These are phyloP conservation scores for Squalus acanthias DNA, from an alignment of 2,797 vertebrate species.

Conservation along the genomic window DNA sequence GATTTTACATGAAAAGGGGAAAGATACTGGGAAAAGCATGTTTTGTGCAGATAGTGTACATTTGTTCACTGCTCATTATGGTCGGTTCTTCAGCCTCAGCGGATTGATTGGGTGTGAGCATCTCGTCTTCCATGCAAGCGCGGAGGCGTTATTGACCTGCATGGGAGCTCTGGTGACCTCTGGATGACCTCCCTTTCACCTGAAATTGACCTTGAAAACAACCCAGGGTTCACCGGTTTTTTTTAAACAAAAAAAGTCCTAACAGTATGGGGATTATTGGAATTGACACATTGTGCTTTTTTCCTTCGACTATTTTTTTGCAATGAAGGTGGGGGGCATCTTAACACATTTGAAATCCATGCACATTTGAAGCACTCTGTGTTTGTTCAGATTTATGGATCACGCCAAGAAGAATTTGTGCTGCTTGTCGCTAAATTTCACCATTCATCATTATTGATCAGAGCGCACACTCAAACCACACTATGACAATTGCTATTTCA, in stretches of 20 bases:
- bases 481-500: conserved; percentile 83
- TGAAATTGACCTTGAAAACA: conserved; percentile 96
- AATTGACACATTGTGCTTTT: conserved; percentile 70
- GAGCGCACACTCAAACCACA: conserved; percentile 73
- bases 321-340: conserved; percentile 54
- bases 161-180: conserved; percentile 80
- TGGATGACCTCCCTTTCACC: conserved; percentile 87
- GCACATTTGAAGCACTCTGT: conserved; percentile 71
- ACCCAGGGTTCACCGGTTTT: conserved; percentile 64
- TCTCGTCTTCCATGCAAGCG: conserved; percentile 72
- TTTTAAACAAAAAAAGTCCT: conserved; percentile 65
- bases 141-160: conserved; percentile 89
- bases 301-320: conserved; percentile 47
- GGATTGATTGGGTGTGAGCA: conserved; percentile 74
- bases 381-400: conserved; percentile 78
- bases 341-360: conserved; percentile 62
- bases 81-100: conserved; percentile 63
- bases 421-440: conserved; percentile 73
- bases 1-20: conserved; percentile 98
- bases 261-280: conserved; percentile 75
- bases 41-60: conserved; percentile 95
- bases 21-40: conserved; percentile 90
- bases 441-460: conserved; percentile 90
- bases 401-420: conserved; percentile 59
- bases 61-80: conserved; percentile 83